These are phyloP conservation scores for Thecophora atra DNA, from an alignment of 2,888 invertebrate species.

Conservation along the genomic window DNA sequence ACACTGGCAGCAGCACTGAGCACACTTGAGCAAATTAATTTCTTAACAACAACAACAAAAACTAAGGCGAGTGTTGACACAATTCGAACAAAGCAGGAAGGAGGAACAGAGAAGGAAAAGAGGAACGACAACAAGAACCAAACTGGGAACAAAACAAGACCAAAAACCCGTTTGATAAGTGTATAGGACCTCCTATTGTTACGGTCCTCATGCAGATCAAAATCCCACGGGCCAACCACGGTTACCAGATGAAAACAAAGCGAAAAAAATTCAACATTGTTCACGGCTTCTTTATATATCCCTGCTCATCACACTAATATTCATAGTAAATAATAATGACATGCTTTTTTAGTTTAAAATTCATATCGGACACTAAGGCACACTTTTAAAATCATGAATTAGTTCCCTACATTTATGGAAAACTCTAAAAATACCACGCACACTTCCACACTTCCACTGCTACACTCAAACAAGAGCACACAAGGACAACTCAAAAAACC, in stretches of 20 bases:
- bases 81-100: constrained; percentile 2
- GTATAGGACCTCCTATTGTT: neutral
- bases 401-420: too few relatives aligned
- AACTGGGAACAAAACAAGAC: neutral
- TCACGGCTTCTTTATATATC: too few relatives aligned
- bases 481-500: constrained; percentile 41
- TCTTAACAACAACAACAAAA: constrained; percentile 23
- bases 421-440: too few relatives aligned
- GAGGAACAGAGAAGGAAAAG: neutral
- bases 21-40: constrained; percentile 35
- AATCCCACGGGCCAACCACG: neutral
- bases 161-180: neutral
- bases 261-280: too few relatives aligned
- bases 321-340: too few relatives aligned
- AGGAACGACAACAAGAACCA: constrained; percentile 12
- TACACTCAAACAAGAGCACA: constrained; percentile 11
- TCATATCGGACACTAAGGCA: too few relatives aligned
- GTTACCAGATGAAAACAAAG: neutral
- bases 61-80: constrained; percentile 8
- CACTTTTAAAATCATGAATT: too few relatives aligned
- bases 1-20: constrained; percentile 30
- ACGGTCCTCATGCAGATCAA: neutral
- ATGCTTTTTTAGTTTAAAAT: too few relatives aligned
- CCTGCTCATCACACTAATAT: too few relatives aligned
- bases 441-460: neutral